These are phyloP conservation scores for Scaptomyza parva DNA, from an alignment of 2,888 invertebrate genomes.

Conservation along the genomic window DNA sequence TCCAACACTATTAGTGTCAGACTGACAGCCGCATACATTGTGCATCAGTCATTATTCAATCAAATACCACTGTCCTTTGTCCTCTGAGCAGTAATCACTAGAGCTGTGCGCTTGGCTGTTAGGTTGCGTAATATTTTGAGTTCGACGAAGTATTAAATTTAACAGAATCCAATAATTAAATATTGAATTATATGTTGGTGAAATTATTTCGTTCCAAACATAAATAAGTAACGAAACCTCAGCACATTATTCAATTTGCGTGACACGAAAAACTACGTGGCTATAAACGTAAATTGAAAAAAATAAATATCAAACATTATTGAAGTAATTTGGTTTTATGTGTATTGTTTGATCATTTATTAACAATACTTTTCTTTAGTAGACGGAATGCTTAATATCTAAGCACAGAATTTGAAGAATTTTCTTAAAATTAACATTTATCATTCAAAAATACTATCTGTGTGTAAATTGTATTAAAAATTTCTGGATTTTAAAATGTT, in stretches of 20 bases:
- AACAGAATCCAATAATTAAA: background rate
- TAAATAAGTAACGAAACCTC: background rate
- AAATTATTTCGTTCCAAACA: background rate
- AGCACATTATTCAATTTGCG: background rate
- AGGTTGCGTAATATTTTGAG: too few species aligned
- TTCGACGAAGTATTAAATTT: background rate
- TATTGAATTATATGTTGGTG: background rate
- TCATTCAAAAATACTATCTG: too few species aligned
- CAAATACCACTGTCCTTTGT: slow-evolving; percentile 50
- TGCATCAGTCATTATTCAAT: slow-evolving; percentile 74
- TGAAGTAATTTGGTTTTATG: background rate
- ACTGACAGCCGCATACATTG: slow-evolving; percentile 41
- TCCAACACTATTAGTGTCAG: slow-evolving; percentile 65
- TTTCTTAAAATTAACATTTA: background rate
- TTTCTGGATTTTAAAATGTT: background rate
- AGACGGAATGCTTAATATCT: background rate
- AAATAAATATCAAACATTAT: background rate
- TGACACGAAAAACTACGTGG: background rate
- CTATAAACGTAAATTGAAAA: background rate
- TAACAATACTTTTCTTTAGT: background rate
- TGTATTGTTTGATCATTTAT: background rate
- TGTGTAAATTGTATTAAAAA: too few species aligned
- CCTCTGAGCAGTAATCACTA: background rate
- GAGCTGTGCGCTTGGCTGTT: slow-evolving; percentile 11
- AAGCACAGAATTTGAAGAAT: background rate